phyloP scores from a whole-genome alignment of 2,113 vertebrate genomes.

The Lethenteron reissneri region DNA sequence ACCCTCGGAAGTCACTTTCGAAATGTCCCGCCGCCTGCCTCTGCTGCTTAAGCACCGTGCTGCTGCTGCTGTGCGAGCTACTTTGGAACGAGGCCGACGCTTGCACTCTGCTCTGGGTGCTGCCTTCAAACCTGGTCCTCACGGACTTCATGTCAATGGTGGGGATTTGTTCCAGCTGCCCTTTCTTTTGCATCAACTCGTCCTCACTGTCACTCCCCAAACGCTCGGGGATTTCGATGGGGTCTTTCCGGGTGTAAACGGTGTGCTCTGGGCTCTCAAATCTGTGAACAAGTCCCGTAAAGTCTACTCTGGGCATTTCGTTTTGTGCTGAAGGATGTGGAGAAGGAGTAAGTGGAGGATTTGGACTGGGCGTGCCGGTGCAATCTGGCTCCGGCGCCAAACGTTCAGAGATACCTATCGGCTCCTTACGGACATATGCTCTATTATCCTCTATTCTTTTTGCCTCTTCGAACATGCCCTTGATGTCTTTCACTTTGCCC shows the following conservation, averaged over 20 bases:
- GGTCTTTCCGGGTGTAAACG: slow-evolving; percentile 20
- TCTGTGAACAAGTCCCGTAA: slow-evolving; percentile 21
- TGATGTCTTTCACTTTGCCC: slow-evolving; percentile 23
- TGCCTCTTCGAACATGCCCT: slow-evolving; percentile 26
- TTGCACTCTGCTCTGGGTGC: too few relatives aligned
- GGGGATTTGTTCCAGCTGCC: slow-evolving; percentile 23
- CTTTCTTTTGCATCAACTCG: slow-evolving; percentile 19
- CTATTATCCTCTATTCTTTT: slow-evolving; percentile 26
- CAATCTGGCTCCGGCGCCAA: slow-evolving; percentile 22
- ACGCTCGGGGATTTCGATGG: slow-evolving; percentile 16
- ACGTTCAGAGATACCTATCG: slow-evolving; percentile 19
- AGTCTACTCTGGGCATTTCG: slow-evolving; percentile 18
- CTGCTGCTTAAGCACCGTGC: too few relatives aligned
- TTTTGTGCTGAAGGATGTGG: slow-evolving; percentile 12
- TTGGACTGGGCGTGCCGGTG: slow-evolving; percentile 20
- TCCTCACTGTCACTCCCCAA: slow-evolving; percentile 17
- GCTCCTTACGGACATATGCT: slow-evolving; percentile 23
- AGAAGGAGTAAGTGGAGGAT: slow-evolving; percentile 10
- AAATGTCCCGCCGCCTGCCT: too few relatives aligned
- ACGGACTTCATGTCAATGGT: slow-evolving; percentile 31
- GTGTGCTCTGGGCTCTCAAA: slow-evolving; percentile 26
- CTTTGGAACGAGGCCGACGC: too few relatives aligned
- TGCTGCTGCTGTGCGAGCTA: too few relatives aligned
- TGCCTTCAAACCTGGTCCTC: slow-evolving; percentile 34
- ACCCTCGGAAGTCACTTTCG: too few relatives aligned